Evolutionary conservation across 2,113 vertebrate species (phyloP).

Genomic region (Rhadina sibilatrix): DNA sequence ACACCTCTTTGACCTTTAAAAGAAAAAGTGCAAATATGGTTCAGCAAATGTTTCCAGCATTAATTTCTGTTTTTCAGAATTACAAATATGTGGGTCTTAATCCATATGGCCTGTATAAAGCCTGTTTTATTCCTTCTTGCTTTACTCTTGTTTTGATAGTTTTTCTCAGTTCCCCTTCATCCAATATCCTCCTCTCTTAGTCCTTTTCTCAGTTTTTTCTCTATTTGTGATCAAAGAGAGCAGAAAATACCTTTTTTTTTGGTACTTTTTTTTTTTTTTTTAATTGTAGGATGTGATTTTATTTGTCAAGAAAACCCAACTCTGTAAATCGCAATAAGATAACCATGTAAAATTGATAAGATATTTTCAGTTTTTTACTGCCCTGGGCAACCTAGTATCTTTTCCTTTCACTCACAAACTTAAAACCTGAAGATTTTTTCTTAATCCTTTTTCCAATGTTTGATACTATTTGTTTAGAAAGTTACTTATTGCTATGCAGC

Average conservation of each 20-base stretch:
- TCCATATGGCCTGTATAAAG: constrained; percentile 2
- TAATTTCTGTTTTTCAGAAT: constrained; percentile 33
- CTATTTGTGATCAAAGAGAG: background rate
- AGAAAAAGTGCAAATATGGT: background rate
- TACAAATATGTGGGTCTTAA: constrained; percentile 14
- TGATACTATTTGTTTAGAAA: background rate
- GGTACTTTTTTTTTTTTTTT: too few species aligned
- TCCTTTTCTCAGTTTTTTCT: background rate
- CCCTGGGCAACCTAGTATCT: background rate
- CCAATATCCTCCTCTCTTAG: background rate
- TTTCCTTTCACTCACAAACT: background rate
- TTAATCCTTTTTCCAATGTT: background rate
- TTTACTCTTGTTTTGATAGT: background rate
- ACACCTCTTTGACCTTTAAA: constrained; percentile 31
- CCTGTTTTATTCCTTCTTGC: background rate
- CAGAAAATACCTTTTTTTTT: background rate
- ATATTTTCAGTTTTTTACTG: background rate
- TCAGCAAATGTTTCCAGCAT: constrained; percentile 44
- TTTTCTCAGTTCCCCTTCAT: background rate
- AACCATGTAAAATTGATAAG: background rate
- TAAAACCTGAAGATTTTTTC: background rate
- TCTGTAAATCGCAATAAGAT: background rate
- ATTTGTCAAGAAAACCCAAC: background rate
- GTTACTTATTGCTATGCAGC: background rate
- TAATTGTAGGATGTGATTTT: background rate